Base-by-base conservation (phyloP, 1,140 invertebrate genomes). In the Homarus americanus region DNA sequence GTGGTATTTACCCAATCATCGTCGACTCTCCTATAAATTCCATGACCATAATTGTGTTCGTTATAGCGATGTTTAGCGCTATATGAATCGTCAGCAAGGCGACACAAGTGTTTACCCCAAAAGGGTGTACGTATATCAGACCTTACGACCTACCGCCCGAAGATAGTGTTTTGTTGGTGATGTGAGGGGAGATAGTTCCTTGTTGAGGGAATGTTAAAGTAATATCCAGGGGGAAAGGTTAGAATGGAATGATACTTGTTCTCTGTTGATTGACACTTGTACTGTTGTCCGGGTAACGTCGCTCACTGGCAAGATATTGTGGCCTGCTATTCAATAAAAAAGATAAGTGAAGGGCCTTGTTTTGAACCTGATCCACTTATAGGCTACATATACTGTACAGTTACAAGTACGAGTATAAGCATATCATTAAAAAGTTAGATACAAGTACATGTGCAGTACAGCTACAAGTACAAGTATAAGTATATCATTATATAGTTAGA, bases 261-360 rank as follows among this genome's bases (percentile, higher is more conserved):
- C 75, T 87, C 73, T 87, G 85, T 87, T 87, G 85, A 87, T 87
- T 87, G 85, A 87, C 85, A 87, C 85, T 87, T 87, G 85, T 87
- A 87, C 85, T 87, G 85, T 87, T 87, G 85, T 87, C 85, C 73
- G 34, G 85, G 85, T 79, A 87, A 87, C 85, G 75, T 87, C 85
- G 63, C 85, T 79, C 53, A 28, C 28, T 49, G 85, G 85, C 44
- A 58, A 87, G 73, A 87, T 87, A 87, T 87, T 87, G 85, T 87
- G 85, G 85, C 41, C 36, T 87, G 85, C 53, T 87, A 79, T 87
- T 87, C 85, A 87, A 79, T 79, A 87, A 87, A 87, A 79, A 85
- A 12, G 34, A 28, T 28, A 75, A 79, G 85, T 17, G 34, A 58
- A 49, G 40, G 41, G 41, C 44, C 41, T 73, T 84, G 41, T 75